Evolutionary conservation across 2,797 vertebrate genomes (phyloP).

Genomic region (Chelmon rostratus): DNA sequence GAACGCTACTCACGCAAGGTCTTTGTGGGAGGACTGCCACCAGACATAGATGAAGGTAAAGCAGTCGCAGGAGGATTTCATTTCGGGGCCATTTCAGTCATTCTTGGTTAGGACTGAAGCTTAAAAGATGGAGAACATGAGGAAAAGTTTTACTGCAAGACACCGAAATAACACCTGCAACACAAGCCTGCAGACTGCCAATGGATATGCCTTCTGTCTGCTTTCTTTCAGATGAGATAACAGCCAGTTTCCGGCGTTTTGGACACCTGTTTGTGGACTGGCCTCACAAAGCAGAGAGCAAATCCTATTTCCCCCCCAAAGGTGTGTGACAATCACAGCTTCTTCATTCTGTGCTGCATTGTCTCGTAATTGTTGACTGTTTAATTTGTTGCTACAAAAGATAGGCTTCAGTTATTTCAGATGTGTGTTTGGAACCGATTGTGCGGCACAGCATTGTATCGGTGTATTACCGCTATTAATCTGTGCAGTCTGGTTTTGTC

Average conservation of each 20-base stretch:
- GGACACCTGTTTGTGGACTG: slow-evolving; percentile 99
- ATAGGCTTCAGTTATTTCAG: not conserved
- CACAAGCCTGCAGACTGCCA: not conserved
- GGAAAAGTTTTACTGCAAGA: not conserved
- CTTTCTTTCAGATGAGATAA: slow-evolving; percentile 93
- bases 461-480: not conserved
- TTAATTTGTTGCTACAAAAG: not conserved
- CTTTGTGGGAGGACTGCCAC: slow-evolving; percentile 96
- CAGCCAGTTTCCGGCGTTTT: slow-evolving; percentile 98
- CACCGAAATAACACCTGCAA: not conserved
- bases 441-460: not conserved
- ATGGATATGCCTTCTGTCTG: slow-evolving; percentile 8
- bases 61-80: not conserved
- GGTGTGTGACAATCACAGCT: slow-evolving; percentile 80
- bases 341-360: not conserved
- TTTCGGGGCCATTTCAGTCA: not conserved
- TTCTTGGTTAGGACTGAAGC: not conserved
- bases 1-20: slow-evolving; percentile 99
- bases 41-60: slow-evolving; percentile 98
- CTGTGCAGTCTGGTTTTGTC: slow-evolving; percentile 24
- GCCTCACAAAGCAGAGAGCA: slow-evolving; percentile 99
- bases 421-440: not conserved
- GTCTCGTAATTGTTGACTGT: not conserved
- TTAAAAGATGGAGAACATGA: not conserved
- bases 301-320: slow-evolving; percentile 99